These are phyloP conservation scores for Silurus meridionalis DNA, from an alignment of 2,113 vertebrate genomes.

Conservation along the genomic window DNA sequence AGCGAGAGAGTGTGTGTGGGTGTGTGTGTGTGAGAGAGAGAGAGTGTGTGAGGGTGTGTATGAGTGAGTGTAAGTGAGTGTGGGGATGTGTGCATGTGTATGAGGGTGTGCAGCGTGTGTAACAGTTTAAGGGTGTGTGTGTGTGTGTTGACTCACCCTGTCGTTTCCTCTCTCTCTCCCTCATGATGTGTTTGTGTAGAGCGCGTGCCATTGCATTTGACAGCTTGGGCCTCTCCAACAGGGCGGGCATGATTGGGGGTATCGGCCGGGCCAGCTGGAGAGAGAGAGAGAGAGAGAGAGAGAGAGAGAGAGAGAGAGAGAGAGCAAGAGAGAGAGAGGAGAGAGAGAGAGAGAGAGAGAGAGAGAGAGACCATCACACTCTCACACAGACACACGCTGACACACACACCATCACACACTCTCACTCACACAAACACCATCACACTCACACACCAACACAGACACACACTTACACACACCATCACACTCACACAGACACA, in stretches of 20 bases:
- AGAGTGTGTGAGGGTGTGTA: too few relatives aligned
- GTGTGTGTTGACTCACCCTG: slow-evolving; percentile 72
- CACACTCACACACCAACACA: too few relatives aligned
- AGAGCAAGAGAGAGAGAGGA: background rate
- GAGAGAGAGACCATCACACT: background rate
- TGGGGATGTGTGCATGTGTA: too few relatives aligned
- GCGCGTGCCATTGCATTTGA: slow-evolving; percentile 91
- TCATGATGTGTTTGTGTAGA: slow-evolving; percentile 91
- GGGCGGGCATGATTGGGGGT: slow-evolving; percentile 84
- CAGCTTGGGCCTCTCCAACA: slow-evolving; percentile 90
- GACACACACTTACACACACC: too few relatives aligned
- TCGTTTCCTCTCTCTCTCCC: slow-evolving; percentile 87
- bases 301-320: background rate
- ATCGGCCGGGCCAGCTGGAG: slow-evolving; percentile 74
- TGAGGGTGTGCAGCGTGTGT: too few relatives aligned
- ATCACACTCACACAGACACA: too few relatives aligned
- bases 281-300: background rate
- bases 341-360: background rate
- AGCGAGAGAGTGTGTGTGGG: background rate
- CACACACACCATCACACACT: too few relatives aligned
- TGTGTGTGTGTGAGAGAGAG: slow-evolving; percentile 6
- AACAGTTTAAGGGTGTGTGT: too few relatives aligned
- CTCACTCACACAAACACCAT: too few relatives aligned
- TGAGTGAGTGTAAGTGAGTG: too few relatives aligned
- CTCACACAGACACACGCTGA: too few relatives aligned